Conservation (phyloP, 2,113 vertebrate genomes). For the Antechinus stuartii region DNA sequence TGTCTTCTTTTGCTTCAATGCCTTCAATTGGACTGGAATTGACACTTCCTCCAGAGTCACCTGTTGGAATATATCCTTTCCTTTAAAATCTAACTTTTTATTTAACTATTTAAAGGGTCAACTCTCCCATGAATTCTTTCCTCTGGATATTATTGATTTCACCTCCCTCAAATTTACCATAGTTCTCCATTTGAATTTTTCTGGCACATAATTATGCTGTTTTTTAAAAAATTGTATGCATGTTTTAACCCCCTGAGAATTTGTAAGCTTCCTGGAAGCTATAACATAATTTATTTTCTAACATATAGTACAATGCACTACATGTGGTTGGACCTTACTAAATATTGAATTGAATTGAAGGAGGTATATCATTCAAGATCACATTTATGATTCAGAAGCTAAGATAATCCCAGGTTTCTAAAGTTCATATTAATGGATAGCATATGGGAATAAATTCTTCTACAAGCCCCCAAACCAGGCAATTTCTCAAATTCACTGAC, state of each 20-base stretch:
- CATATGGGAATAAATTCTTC: slow-evolving; percentile 49
- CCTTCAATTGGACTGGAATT: neutral
- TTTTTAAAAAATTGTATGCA: neutral
- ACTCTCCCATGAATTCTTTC: neutral
- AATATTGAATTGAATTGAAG: slow-evolving; percentile 1
- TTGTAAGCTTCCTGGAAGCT: neutral
- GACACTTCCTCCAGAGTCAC: neutral
- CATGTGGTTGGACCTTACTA: neutral
- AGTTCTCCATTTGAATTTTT: neutral
- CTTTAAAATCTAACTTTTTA: neutral
- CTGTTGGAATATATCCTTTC: neutral
- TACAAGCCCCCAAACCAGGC: slow-evolving; percentile 29
- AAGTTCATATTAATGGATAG: slow-evolving; percentile 35
- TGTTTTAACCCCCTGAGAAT: neutral
- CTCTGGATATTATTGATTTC: neutral
- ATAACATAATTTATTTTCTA: neutral
- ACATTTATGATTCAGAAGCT: slow-evolving; percentile 43
- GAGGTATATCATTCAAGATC: slow-evolving; percentile 10
- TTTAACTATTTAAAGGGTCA: neutral
- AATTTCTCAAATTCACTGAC: slow-evolving; percentile 63
- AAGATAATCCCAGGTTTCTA: neutral
- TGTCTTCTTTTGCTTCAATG: neutral
- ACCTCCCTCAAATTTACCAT: neutral
- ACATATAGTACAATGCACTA: neutral
- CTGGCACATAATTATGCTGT: neutral